These are phyloP conservation scores for Eurytoma californica DNA, from an alignment of 2,888 invertebrate genomes.

Conservation along the genomic window DNA sequence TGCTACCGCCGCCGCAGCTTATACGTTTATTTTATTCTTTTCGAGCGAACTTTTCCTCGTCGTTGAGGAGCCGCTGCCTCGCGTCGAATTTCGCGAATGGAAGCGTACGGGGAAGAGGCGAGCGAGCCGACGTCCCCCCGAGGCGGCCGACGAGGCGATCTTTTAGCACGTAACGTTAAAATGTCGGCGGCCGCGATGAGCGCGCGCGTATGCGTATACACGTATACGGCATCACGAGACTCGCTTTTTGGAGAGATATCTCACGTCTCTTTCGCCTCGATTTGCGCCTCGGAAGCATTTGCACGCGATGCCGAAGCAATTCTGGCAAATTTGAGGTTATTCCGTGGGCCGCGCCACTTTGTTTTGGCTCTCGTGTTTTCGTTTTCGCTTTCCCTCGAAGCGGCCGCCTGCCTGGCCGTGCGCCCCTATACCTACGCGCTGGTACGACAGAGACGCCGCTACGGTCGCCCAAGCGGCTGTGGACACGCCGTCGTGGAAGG, in stretches of 20 bases:
- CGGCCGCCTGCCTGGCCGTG: neutral
- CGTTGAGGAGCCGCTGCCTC: neutral
- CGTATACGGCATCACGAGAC: neutral
- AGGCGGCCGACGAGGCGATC: neutral
- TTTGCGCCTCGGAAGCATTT: neutral
- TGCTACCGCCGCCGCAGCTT: neutral
- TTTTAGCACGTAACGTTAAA: conserved; percentile 15
- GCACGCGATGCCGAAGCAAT: neutral
- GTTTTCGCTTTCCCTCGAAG: conserved; percentile 44
- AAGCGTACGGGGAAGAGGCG: neutral
- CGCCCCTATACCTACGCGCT: neutral
- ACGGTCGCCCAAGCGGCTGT: neutral
- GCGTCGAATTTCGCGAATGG: neutral
- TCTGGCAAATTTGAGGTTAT: conserved; percentile 44
- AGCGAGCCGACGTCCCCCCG: neutral
- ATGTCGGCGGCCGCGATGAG: conserved; percentile 27
- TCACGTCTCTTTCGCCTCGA: neutral
- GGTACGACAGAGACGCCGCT: neutral
- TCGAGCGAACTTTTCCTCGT: neutral
- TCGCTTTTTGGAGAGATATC: neutral
- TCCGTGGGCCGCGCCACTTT: conserved; percentile 35
- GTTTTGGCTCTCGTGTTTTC: conserved; percentile 48
- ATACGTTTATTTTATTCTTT: neutral
- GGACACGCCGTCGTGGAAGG: neutral
- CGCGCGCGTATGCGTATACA: neutral